These are phyloP conservation scores for Plotosus lineatus DNA, from an alignment of 2,113 vertebrate species.

Conservation along the genomic window DNA sequence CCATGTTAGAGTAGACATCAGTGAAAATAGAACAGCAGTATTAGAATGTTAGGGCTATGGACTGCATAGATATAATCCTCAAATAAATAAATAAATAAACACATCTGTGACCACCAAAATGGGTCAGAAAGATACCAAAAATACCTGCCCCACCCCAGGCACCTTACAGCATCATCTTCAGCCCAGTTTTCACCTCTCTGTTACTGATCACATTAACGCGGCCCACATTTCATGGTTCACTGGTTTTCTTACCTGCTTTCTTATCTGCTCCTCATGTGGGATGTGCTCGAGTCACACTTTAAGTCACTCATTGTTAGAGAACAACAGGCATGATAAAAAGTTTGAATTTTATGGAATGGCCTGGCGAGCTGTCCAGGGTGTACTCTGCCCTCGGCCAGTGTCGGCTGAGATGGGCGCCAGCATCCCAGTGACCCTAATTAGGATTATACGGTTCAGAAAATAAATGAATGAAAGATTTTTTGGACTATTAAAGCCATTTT, in stretches of 20 bases:
- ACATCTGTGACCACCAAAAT: background rate
- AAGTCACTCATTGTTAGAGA: background rate
- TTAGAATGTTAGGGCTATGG: background rate
- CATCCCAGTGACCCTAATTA: too few species aligned
- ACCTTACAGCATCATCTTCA: background rate
- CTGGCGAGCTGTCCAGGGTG: too few species aligned
- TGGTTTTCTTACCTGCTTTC: background rate
- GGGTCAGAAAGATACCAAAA: constrained; percentile 1
- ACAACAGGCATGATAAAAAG: too few species aligned
- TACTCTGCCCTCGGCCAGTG: too few species aligned
- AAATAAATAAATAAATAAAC: background rate
- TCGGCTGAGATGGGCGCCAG: too few species aligned
- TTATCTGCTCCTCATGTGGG: background rate
- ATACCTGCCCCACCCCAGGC: background rate
- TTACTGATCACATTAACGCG: background rate
- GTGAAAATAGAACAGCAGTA: background rate
- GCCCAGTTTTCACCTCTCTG: background rate
- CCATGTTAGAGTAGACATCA: background rate
- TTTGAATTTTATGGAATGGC: too few species aligned
- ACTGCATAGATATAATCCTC: background rate
- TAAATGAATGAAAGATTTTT: background rate
- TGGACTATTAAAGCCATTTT: background rate
- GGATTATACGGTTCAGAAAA: too few species aligned
- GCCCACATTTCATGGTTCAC: background rate
- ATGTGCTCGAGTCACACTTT: background rate